Percentiles rank a stretch among this genome's conserved stretches.
phyloP scores from a whole-genome alignment of 2,888 invertebrate genomes.

The Cheilosia pagana region DNA sequence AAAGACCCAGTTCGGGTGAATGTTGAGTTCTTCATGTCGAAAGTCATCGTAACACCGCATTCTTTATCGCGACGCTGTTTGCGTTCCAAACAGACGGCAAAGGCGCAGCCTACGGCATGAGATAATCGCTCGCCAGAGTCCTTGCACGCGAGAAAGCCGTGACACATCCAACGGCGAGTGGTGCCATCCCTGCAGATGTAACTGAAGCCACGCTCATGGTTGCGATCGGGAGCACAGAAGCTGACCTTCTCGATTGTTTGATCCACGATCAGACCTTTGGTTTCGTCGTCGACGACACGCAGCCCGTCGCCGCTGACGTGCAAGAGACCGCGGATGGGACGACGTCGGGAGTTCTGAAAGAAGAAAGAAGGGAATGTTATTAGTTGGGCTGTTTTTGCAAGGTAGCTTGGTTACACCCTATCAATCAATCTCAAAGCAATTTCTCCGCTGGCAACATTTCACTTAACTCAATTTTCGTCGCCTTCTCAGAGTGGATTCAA shows the following conservation, averaged over 20 bases:
- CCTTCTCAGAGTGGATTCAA: slow-evolving; percentile 35
- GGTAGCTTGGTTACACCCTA: background rate
- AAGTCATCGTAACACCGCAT: slow-evolving; percentile 96
- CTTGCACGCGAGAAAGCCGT: slow-evolving; percentile 97
- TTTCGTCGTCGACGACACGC: slow-evolving; percentile 99
- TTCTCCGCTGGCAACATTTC: slow-evolving; percentile 58
- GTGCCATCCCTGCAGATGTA: slow-evolving; percentile 99
- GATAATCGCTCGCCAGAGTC: slow-evolving; percentile 98
- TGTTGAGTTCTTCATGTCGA: slow-evolving; percentile 94
- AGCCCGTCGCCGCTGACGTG: slow-evolving; percentile 98
- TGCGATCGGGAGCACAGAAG: slow-evolving; percentile 99
- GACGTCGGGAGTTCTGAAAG: slow-evolving; percentile 92
- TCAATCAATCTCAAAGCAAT: slow-evolving; percentile 55
- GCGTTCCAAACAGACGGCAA: slow-evolving; percentile 98
- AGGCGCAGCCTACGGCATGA: slow-evolving; percentile 99
- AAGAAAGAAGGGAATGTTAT: slow-evolving; percentile 61
- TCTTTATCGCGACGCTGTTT: slow-evolving; percentile 99
- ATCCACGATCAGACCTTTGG: slow-evolving; percentile 98
- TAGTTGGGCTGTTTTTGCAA: slow-evolving; percentile 1
- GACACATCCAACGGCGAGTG: slow-evolving; percentile 99
- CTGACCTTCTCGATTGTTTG: slow-evolving; percentile 99
- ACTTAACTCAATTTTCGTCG: slow-evolving; percentile 52
- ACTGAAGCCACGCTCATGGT: slow-evolving; percentile 97
- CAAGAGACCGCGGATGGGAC: slow-evolving; percentile 94
- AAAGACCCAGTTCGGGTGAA: slow-evolving; percentile 97